Conservation (phyloP, 1,140 invertebrate species). For the Lerema accius region DNA sequence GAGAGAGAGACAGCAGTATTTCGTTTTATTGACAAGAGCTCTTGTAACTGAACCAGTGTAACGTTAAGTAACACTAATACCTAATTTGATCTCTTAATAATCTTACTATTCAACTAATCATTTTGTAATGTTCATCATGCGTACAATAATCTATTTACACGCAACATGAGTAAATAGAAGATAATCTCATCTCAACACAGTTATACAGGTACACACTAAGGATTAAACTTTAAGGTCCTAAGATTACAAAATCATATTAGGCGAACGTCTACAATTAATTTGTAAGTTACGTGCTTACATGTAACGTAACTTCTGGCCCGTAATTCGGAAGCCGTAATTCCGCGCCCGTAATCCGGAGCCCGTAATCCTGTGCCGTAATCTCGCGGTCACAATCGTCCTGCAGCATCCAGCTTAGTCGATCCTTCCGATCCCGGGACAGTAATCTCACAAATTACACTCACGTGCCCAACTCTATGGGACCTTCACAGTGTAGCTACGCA, state of each 20-base stretch:
- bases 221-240: constrained; percentile 20
- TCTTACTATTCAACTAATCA: no score
- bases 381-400: constrained; percentile 28
- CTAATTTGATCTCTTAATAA: no score
- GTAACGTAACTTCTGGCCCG: constrained; percentile 15
- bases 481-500: not conserved
- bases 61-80: no score
- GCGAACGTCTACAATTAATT: constrained; percentile 37
- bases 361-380: constrained; percentile 27
- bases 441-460: constrained; percentile 47
- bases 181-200: not conserved
- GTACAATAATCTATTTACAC: no score
- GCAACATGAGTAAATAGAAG: not conserved
- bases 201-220: constrained; percentile 18
- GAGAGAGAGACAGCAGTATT: no score
- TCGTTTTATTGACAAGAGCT: no score
- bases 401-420: constrained; percentile 31
- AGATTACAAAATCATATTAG: constrained; percentile 32
- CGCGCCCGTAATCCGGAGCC: not conserved
- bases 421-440: constrained; percentile 34
- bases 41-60: no score
- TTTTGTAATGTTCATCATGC: no score
- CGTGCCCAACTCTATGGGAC: constrained; percentile 15
- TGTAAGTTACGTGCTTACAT: constrained; percentile 34
- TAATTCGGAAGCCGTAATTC: constrained; percentile 3